Percentiles rank a stretch among this genome's conserved stretches.
Evolutionary conservation across 2,113 vertebrate species (phyloP).

Genomic region (Bufo gargarizans): DNA sequence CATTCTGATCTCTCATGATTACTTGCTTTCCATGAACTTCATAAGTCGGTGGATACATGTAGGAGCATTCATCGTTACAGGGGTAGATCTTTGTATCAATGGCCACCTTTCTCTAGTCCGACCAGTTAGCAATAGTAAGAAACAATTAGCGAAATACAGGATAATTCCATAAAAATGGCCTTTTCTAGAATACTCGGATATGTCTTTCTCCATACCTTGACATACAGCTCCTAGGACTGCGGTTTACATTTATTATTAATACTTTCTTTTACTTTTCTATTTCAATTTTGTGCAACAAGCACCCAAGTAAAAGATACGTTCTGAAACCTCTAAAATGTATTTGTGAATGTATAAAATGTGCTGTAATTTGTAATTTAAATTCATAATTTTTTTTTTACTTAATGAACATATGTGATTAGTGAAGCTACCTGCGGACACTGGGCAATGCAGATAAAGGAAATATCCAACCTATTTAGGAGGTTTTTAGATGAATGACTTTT

Average conservation of each 20-base stretch:
- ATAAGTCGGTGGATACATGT: too few relatives aligned
- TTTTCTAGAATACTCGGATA: not conserved
- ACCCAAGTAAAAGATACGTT: not conserved
- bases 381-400: slow-evolving; percentile 3
- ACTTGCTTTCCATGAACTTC: too few relatives aligned
- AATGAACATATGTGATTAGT: not conserved
- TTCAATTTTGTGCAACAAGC: not conserved
- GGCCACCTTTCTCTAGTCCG: not conserved
- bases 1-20: too few relatives aligned
- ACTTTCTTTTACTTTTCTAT: not conserved
- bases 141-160: not conserved
- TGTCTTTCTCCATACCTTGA: not conserved
- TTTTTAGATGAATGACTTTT: not conserved
- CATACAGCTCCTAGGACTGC: not conserved
- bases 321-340: not conserved
- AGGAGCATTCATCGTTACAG: not conserved
- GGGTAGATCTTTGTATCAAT: not conserved
- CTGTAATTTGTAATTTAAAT: not conserved
- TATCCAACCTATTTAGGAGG: too few relatives aligned
- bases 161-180: not conserved
- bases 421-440: not conserved
- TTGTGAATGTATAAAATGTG: slow-evolving; percentile 28
- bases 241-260: not conserved
- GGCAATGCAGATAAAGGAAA: not conserved
- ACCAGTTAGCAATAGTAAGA: slow-evolving; percentile 31